Evolutionary conservation across 1,140 invertebrate genomes (phyloP).

Genomic region (Ceratoteleas bidentatus): DNA sequence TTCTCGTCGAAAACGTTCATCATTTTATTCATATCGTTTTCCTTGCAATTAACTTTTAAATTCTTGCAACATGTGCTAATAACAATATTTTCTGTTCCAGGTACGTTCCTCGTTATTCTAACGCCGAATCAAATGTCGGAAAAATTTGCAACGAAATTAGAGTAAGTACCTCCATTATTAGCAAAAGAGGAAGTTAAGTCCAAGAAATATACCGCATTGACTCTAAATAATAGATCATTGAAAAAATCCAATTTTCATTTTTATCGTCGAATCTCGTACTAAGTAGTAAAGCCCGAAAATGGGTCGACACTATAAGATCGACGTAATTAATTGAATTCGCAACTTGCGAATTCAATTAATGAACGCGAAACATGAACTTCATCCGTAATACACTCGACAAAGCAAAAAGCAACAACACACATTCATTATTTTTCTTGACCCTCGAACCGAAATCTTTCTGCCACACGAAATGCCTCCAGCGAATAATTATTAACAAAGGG

Average conservation of each 20-base stretch:
- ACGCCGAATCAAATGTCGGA: background rate
- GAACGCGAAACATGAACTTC: slow-evolving; percentile 29
- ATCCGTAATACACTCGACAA: slow-evolving; percentile 26
- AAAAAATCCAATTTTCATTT: slow-evolving; percentile 4
- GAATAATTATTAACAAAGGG: too few relatives aligned
- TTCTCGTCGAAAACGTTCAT: slow-evolving; percentile 12
- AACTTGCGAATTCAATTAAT: slow-evolving; percentile 17
- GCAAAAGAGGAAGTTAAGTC: background rate
- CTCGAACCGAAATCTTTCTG: background rate
- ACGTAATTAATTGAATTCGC: slow-evolving; percentile 55
- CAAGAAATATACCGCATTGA: background rate
- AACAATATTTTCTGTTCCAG: slow-evolving; percentile 38
- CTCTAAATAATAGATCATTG: slow-evolving; percentile 3
- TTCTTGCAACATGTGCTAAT: slow-evolving; percentile 9
- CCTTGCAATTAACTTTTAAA: slow-evolving; percentile 16
- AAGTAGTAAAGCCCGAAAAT: slow-evolving; percentile 47
- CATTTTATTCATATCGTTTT: slow-evolving; percentile 6
- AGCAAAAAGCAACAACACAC: slow-evolving; percentile 11
- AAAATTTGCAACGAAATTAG: slow-evolving; percentile 9
- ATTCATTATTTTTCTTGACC: slow-evolving; percentile 12
- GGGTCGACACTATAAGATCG: slow-evolving; percentile 37
- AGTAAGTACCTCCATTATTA: slow-evolving; percentile 21
- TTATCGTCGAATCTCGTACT: slow-evolving; percentile 12
- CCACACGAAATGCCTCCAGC: too few relatives aligned
- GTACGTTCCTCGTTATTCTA: slow-evolving; percentile 9